Percentiles rank a stretch among this genome's conserved stretches.
These are phyloP conservation scores for Eubucco bourcierii DNA, from an alignment of 2,113 vertebrate genomes.

Conservation along the genomic window DNA sequence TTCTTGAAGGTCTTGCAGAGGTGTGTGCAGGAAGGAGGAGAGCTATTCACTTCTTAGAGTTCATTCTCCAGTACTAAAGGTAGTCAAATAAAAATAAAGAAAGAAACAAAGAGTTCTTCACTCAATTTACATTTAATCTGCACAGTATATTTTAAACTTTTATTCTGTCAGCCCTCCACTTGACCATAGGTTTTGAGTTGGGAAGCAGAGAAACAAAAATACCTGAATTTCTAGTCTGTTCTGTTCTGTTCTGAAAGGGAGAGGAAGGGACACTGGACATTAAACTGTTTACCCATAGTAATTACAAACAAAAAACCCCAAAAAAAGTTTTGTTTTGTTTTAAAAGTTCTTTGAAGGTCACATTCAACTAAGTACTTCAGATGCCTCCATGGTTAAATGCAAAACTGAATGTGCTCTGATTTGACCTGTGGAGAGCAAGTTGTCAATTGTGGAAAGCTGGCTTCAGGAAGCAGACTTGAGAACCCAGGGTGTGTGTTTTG, in stretches of 20 bases:
- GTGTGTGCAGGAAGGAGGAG: not conserved
- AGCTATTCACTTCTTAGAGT: not conserved
- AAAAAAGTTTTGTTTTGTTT: too few species aligned
- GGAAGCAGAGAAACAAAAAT: not conserved
- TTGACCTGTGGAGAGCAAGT: not conserved
- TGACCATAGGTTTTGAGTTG: not conserved
- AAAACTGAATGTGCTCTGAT: not conserved
- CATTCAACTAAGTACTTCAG: not conserved
- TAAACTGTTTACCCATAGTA: not conserved
- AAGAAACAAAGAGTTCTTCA: not conserved
- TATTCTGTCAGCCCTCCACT: not conserved
- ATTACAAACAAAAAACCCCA: not conserved
- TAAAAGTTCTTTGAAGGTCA: not conserved
- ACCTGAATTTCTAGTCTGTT: not conserved
- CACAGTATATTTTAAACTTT: not conserved
- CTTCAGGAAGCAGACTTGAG: not conserved
- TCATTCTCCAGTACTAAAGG: not conserved
- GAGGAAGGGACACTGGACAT: not conserved
- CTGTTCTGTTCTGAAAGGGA: not conserved
- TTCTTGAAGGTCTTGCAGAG: not conserved
- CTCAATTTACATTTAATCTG: not conserved
- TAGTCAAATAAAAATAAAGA: not conserved
- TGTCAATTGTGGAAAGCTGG: not conserved
- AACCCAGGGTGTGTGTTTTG: not conserved
- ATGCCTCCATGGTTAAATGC: not conserved